phyloP scores from a whole-genome alignment of 2,888 invertebrate species.

The Drosophila neonasuta region DNA sequence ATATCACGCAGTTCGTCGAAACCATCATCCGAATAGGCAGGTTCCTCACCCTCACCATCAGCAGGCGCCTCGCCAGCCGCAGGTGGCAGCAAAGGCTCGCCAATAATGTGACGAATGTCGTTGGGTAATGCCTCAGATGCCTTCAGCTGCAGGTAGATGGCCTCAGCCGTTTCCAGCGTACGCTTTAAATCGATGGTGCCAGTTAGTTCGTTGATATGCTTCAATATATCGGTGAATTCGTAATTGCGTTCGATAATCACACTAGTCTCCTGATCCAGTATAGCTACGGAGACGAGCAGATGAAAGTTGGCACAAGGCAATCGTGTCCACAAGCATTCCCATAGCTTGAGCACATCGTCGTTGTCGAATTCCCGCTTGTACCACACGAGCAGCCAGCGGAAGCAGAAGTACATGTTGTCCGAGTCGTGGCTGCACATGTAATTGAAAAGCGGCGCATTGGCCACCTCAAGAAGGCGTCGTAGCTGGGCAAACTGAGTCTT shows the following conservation, averaged over 20 bases:
- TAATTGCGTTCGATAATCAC: slow-evolving; percentile 94
- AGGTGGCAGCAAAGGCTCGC: slow-evolving; percentile 82
- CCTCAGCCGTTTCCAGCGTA: slow-evolving; percentile 93
- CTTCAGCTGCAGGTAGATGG: slow-evolving; percentile 94
- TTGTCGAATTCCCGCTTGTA: slow-evolving; percentile 97
- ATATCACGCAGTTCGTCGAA: slow-evolving; percentile 78
- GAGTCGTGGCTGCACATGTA: slow-evolving; percentile 87
- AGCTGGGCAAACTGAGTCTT: slow-evolving; percentile 94
- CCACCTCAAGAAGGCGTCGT: slow-evolving; percentile 90
- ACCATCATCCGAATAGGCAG: slow-evolving; percentile 81
- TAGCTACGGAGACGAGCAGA: slow-evolving; percentile 94
- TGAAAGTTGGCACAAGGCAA: slow-evolving; percentile 97
- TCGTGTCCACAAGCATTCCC: slow-evolving; percentile 98
- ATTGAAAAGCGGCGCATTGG: slow-evolving; percentile 91
- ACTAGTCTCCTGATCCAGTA: slow-evolving; percentile 94
- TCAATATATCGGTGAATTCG: slow-evolving; percentile 97
- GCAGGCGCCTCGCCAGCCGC: slow-evolving; percentile 38
- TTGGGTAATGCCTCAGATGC: slow-evolving; percentile 88
- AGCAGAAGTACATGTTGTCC: slow-evolving; percentile 99
- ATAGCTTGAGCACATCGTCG: slow-evolving; percentile 92
- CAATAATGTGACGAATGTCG: slow-evolving; percentile 88
- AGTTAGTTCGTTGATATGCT: slow-evolving; percentile 97
- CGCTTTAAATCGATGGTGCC: slow-evolving; percentile 92
- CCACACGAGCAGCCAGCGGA: slow-evolving; percentile 97
- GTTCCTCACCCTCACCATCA: slow-evolving; percentile 55